A percentile compares a stretch with the other conserved stretches of the same genome.
Evolutionary conservation across 2,888 invertebrate genomes (phyloP).

Genomic region (Apomyelois bistriatella): DNA sequence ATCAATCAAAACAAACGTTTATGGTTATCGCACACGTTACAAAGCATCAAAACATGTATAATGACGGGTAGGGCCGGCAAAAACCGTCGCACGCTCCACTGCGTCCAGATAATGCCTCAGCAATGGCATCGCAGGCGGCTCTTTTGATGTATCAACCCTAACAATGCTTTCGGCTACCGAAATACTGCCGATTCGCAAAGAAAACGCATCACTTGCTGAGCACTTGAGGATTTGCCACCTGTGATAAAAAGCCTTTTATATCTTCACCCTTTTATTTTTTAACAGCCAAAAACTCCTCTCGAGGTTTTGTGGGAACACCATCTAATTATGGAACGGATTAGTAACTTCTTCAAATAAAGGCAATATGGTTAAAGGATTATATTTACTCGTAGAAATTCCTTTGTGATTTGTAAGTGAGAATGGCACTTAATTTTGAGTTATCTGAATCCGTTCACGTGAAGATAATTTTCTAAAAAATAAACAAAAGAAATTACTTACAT

Average conservation of each 20-base stretch:
- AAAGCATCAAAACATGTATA: slow-evolving; percentile 54
- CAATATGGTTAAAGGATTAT: slow-evolving; percentile 48
- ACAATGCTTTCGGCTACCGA: slow-evolving; percentile 54
- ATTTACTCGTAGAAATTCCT: slow-evolving; percentile 18
- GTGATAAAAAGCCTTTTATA: slow-evolving; percentile 54
- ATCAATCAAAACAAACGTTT: slow-evolving; percentile 37
- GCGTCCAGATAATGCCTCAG: slow-evolving; percentile 29
- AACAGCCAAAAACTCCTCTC: slow-evolving; percentile 30
- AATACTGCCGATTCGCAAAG: slow-evolving; percentile 45
- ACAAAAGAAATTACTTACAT: not conserved
- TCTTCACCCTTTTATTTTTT: slow-evolving; percentile 50
- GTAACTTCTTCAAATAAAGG: slow-evolving; percentile 34
- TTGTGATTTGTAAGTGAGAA: slow-evolving; percentile 38
- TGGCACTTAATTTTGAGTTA: slow-evolving; percentile 15
- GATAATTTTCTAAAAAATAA: slow-evolving; percentile 15
- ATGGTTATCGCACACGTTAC: slow-evolving; percentile 40
- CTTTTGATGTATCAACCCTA: slow-evolving; percentile 46
- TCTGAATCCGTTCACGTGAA: not conserved
- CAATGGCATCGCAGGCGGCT: slow-evolving; percentile 39
- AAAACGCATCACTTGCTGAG: slow-evolving; percentile 57
- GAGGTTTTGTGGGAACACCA: slow-evolving; percentile 38
- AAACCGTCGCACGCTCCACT: slow-evolving; percentile 44
- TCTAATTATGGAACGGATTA: slow-evolving; percentile 51
- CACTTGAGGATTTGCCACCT: slow-evolving; percentile 75
- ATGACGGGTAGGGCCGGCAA: slow-evolving; percentile 49